phyloP scores from a whole-genome alignment of 2,113 vertebrate species.

The Oncorhynchus kisutch region DNA sequence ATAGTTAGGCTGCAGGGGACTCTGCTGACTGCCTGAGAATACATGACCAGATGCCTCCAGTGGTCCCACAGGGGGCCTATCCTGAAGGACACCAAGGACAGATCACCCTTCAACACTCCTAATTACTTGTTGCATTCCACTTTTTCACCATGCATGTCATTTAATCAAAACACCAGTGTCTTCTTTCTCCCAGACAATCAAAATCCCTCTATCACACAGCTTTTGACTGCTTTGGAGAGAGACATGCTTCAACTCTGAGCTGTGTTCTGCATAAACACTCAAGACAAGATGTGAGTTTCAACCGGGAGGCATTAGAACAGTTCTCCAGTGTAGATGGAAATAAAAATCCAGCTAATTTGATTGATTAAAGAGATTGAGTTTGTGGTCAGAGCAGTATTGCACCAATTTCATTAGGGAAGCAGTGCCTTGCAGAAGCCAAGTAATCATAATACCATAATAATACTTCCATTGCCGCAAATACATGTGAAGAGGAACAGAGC shows the following conservation, averaged over 20 bases:
- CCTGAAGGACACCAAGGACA: slow-evolving; percentile 30
- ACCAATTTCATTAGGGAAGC: slow-evolving; percentile 54
- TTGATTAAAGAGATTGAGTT: slow-evolving; percentile 57
- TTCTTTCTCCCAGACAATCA: slow-evolving; percentile 56
- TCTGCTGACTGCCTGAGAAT: background rate
- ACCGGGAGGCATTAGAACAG: slow-evolving; percentile 54
- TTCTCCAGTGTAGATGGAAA: slow-evolving; percentile 50
- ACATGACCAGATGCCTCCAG: background rate
- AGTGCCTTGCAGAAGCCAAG: slow-evolving; percentile 24
- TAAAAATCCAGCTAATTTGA: slow-evolving; percentile 51
- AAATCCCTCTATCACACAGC: slow-evolving; percentile 46
- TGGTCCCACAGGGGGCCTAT: slow-evolving; percentile 20
- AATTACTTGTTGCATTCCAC: slow-evolving; percentile 26
- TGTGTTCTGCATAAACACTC: slow-evolving; percentile 51
- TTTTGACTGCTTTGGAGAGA: slow-evolving; percentile 42
- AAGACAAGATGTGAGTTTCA: slow-evolving; percentile 51
- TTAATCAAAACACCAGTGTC: slow-evolving; percentile 39
- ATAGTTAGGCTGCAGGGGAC: slow-evolving; percentile 31
- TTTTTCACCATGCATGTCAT: slow-evolving; percentile 44
- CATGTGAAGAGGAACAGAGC: slow-evolving; percentile 41
- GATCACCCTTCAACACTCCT: slow-evolving; percentile 28
- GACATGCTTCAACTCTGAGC: slow-evolving; percentile 39
- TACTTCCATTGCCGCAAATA: slow-evolving; percentile 59
- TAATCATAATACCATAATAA: slow-evolving; percentile 45
- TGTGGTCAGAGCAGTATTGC: slow-evolving; percentile 43